Evolutionary conservation across 2,888 invertebrate species (phyloP), one percentile per base, ranked within the genome.

Genomic region (Atethmia centrago): DNA sequence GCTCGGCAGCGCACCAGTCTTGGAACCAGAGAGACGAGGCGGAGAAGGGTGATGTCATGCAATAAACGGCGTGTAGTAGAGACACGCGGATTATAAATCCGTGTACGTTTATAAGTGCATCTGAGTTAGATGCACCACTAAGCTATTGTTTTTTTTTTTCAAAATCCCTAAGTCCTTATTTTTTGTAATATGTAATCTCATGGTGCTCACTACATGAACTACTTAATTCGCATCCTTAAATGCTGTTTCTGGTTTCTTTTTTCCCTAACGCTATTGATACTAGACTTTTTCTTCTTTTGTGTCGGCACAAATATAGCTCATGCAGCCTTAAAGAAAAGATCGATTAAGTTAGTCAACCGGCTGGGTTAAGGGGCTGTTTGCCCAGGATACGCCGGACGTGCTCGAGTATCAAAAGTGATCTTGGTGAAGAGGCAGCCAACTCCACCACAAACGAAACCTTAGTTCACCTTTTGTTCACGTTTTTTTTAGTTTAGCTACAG

Each of bases 251-350:
- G 25, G 4, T 9, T 9, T 21, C 21, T 19, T 47, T 47, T 67
- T 40, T 25, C 25, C 14, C 55, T 47, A 49, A 49, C 3, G 21
- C 28, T 28, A 25, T 40, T 25, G 42, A 28, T 68, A 53, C 45
- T 47, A 42, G 64, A 72, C 72, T 79, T 77, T 59, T 64, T 79
- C 76, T 79, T 72, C 73, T 77, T 79, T 53, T 19, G 16, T 47
- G 47, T 40, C 21, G 59, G 36, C n/a, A 75, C 45, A 58, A 51
- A 25, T 45, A 28, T n/a, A 51, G 19, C 28, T 59, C 19, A 47
- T 19, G n/a, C 40, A 75, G 25, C 49, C 47, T n/a, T n/a, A 40
- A 31, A 53, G 73, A 77, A 64, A 77, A 79, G 64, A 77, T 31
- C 10, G 64, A 77, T 55, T 49, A 64, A 77, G 79, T 77, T 73